A percentile compares a stretch with the other conserved stretches of the same genome.
Conservation (phyloP, 2,113 vertebrate species). For the Ptychochromis oligacanthus region DNA sequence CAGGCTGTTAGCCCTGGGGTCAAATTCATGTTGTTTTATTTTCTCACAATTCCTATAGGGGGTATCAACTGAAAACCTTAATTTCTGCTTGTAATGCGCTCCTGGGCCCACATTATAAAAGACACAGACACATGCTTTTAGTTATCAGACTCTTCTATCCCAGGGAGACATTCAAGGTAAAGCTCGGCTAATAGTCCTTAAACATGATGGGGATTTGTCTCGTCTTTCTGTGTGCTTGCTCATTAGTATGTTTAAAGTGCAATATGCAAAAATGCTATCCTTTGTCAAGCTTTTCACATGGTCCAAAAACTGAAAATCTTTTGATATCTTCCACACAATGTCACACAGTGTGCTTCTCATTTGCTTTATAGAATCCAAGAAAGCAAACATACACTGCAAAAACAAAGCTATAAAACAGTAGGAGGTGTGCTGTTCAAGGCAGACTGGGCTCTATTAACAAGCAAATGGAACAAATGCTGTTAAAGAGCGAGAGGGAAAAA, state of each 20-base stretch:
- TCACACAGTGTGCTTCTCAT: constrained; percentile 60
- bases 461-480: constrained; percentile 76
- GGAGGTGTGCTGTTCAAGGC: constrained; percentile 69
- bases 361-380: constrained; percentile 60
- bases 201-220: constrained; percentile 34
- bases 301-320: constrained; percentile 13
- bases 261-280: background rate
- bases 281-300: constrained; percentile 4
- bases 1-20: constrained; percentile 81
- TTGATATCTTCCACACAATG: constrained; percentile 21
- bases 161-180: constrained; percentile 25
- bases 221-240: constrained; percentile 4
- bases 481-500: constrained; percentile 5
- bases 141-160: constrained; percentile 50
- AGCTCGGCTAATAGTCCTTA: constrained; percentile 32
- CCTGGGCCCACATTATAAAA: constrained; percentile 54
- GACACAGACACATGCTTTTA: constrained; percentile 66
- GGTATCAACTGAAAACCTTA: constrained; percentile 71
- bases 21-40: constrained; percentile 82
- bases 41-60: constrained; percentile 75
- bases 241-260: constrained; percentile 24
- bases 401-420: constrained; percentile 78
- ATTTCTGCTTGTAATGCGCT: constrained; percentile 65
- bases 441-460: constrained; percentile 71
- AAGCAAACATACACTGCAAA: constrained; percentile 68